Base-by-base conservation (phyloP, 2,888 invertebrate genomes). In the Hololepta plana region DNA sequence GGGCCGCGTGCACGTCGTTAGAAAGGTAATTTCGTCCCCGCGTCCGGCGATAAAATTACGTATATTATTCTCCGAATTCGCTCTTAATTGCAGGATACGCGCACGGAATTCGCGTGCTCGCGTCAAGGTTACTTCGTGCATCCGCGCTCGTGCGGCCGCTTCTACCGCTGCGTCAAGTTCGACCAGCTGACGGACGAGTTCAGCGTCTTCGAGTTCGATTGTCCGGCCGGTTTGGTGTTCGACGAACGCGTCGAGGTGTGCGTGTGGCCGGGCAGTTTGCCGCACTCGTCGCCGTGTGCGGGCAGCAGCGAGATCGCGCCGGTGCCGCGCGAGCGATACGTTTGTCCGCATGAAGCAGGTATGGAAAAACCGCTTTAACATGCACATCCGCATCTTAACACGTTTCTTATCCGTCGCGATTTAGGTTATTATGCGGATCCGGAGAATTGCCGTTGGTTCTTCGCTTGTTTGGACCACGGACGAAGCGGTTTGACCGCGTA, bases 381-480 rank as follows among this genome's bases (percentile, higher is more conserved):
- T 4, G 16, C 6, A 20, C 20, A 10, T 20, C 11, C 20, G 4
- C 11, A 10, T 4, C 15, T 23, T 2, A 4, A 1, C 4, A 20
- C 11, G 9, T 20, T 8, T 7, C 17, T 17, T 17, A 17, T 8
- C 17, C n/a, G n/a, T n/a, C n/a, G n/a, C 5, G n/a, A 41, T 42
- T 4, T 40, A 67, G 80, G 80, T 31, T 81, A 76, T 47, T 80
- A 73, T 44, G 75, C 72, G 0, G 80, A 81, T 49, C 77, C 77
- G 0, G 73, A 75, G 47, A 79, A 81, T 53, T 80, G 80, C 37
- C 66, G 79, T 30, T 80, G 77, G 76, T 81, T 81, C 64, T 80
- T 77, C 51, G 79, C 80, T 12, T 81, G 81, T 43, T 55, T 74
- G 30, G 75, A 77, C 49, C 70, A 75, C 44, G 72, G 73, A 40